phyloP scores from a whole-genome alignment of 2,797 vertebrate species.

The Coreius guichenoti region DNA sequence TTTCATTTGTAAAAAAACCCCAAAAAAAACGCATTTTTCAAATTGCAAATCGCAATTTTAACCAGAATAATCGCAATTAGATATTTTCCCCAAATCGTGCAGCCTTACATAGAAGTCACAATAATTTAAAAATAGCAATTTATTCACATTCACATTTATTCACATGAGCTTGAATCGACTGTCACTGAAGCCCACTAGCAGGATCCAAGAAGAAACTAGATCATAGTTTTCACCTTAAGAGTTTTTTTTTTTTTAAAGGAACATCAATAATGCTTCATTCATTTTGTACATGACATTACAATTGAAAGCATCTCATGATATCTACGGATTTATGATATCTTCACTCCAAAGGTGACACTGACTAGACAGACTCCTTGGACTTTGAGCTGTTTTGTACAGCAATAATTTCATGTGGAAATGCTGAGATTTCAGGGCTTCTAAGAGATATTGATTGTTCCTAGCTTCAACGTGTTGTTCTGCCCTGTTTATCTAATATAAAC shows the following conservation, averaged over 20 bases:
- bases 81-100: no score
- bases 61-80: no score
- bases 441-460: conserved; percentile 49
- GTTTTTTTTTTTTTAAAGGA: neutral
- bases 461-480: conserved; percentile 11
- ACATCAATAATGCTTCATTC: neutral
- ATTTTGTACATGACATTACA: neutral
- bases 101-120: neutral
- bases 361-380: conserved; percentile 53
- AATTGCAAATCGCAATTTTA: no score
- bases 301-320: conserved; percentile 17
- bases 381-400: conserved; percentile 48
- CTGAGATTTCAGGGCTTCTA: conserved; percentile 48
- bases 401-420: conserved; percentile 52
- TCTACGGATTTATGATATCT: conserved; percentile 29
- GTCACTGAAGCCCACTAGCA: neutral
- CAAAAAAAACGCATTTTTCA: no score
- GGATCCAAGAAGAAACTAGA: neutral
- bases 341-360: conserved; percentile 40
- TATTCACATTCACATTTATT: neutral
- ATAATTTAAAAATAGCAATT: neutral
- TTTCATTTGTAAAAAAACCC: no score
- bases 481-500: conserved; percentile 45
- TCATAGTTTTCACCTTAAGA: neutral
- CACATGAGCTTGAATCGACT: no score